Conservation (phyloP, 1,140 invertebrate genomes). For the Chironomus striatipennis region DNA sequence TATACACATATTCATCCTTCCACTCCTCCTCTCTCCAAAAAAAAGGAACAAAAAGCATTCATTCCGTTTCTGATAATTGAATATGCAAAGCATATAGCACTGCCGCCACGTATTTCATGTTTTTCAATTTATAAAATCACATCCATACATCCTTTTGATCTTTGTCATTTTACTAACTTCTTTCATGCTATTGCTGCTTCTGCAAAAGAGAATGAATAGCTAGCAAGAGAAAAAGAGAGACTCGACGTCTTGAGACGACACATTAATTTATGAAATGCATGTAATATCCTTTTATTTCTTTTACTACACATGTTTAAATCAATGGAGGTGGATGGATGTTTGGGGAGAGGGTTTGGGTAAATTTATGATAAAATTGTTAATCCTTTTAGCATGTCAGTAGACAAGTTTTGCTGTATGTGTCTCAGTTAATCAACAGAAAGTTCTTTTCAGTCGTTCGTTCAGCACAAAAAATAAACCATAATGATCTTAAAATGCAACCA, state of each 20-base stretch:
- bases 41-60: no score
- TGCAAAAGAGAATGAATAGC: no score
- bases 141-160: conserved; percentile 19
- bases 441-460: no score
- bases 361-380: conserved; percentile 15
- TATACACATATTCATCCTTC: no score
- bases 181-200: background rate
- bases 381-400: conserved; percentile 15
- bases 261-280: conserved; percentile 23
- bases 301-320: conserved; percentile 8
- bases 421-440: background rate
- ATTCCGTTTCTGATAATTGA: background rate
- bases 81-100: conserved; percentile 8
- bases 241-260: conserved; percentile 7
- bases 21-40: no score
- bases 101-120: conserved; percentile 11
- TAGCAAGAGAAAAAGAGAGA: no score
- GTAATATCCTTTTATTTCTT: conserved; percentile 9
- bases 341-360: background rate
- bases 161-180: background rate
- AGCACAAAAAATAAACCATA: no score
- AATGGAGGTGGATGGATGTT: background rate
- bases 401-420: background rate
- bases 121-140: conserved; percentile 22
- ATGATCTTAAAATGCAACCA: background rate